Conservation (phyloP, 2,113 vertebrate species). For the Catagonus wagneri region DNA sequence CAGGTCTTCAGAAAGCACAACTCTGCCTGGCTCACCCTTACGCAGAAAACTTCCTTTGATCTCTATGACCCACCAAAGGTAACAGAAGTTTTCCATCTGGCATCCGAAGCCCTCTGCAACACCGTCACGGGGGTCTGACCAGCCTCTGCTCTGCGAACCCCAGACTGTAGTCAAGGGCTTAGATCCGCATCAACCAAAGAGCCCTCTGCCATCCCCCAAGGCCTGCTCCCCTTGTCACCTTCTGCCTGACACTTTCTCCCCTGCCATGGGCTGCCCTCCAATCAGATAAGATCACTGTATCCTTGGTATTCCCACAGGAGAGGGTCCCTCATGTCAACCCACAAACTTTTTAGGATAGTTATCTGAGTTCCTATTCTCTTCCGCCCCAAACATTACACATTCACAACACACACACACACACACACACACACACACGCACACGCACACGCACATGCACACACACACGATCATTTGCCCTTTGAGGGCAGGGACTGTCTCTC, state of each 20-base stretch:
- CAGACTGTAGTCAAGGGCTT: background rate
- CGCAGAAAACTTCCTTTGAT: background rate
- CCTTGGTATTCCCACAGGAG: background rate
- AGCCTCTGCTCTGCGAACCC: background rate
- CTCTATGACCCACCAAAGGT: background rate
- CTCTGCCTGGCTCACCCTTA: background rate
- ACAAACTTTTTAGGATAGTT: background rate
- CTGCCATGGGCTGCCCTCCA: accelerated
- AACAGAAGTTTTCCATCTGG: background rate
- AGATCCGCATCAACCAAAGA: background rate
- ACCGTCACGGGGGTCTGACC: background rate
- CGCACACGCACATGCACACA: background rate
- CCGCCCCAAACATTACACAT: background rate
- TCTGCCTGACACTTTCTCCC: background rate
- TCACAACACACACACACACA: background rate
- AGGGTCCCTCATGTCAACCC: background rate
- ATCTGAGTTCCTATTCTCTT: background rate
- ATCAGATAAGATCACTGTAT: background rate
- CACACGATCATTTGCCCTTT: background rate
- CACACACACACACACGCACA: background rate
- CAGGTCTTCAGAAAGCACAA: background rate
- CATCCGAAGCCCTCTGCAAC: background rate
- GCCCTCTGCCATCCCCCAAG: background rate
- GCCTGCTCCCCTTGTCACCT: background rate
- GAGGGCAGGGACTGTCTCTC: background rate